Evolutionary conservation across 2,888 invertebrate species (phyloP), one percentile per base, ranked within the genome.

Genomic region (Drosophila neoperkinsi): DNA sequence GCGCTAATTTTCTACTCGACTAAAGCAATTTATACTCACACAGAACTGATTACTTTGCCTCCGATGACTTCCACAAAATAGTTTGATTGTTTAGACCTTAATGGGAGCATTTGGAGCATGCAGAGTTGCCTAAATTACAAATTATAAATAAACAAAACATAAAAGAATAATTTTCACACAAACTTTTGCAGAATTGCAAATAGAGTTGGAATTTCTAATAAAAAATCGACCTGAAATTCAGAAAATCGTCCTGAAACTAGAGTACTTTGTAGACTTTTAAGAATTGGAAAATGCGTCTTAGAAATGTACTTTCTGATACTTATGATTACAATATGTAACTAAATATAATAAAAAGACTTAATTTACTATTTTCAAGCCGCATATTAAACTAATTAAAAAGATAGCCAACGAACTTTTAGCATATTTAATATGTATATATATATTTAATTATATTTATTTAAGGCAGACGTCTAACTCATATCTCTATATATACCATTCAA

Each of bases 1-100:
- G 76, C 78, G 74, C 80, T 80, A 81, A 90, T 89, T 90, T 90
- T 90, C 85, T 80, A 79, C 83, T 71, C 81, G 79, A 89, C 74
- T 86, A 67, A 83, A 73, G 81, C 72, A 70, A 78, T 74, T 82
- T 84, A 38, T 50, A 59, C 13, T 30, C 34, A 60, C 50, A 55
- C 33, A 21, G 33, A 50, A 31, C 51, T 21, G 59, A 66, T 72
- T 66, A 55, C 28, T 34, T 73, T 25, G 33, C 34, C 43, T 62
- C 30, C 34, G 31, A 18, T 36, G 58, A 59, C 49, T 55, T 21
- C 25, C 11, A 28, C 13, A 46, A 50, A 61, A 49, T 68, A 57
- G 36, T 7, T 51, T 51, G 34, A 55, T 30, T 41, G 28, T n/a
- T n/a, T 13, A 9, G 30, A 10, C 21, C 30, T 41, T 3, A 41